Base-by-base conservation (phyloP, 2,113 vertebrate species). In the Bos taurus region DNA sequence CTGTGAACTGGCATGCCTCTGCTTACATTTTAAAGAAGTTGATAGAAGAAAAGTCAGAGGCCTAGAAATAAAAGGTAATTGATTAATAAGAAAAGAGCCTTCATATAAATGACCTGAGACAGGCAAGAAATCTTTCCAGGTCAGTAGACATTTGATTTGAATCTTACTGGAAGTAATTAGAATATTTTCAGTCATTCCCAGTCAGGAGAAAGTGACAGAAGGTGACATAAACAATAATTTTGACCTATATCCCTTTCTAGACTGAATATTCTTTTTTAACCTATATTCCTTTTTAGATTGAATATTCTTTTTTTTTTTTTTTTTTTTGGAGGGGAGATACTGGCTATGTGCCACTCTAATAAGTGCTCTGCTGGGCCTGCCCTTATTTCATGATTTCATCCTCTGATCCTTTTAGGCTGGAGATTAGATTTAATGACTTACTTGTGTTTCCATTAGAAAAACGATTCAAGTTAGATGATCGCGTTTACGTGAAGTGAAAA, bases 381-480 rank as follows among this genome's bases (percentile, higher is more conserved):
- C 13, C 13, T 3, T 36, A 26, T 83, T 88, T 88, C 7, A 33
- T 84, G 46, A 56, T 26, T 40, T 25, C 62, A 88, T 54, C 30
- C 33, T 40, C 23, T 74, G n/a, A 28, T 80, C 28, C 56, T 59
- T 80, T 52, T 11, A 62, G 54, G n/a, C 52, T 36, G 17, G 23
- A 88, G 62, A 83, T 30, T 6, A 30, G 21, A 60, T 87, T 91
- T 91, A 26, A 46, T 71, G 11, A 36, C n/a, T 91, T 26, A 23
- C 74, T 56, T 83, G 59, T 48, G 30, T 89, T 92, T 83, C 46
- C 62, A 67, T 56, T 56, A 84, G 36, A 28, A 91, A 88, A 94
- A 46, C 3, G 15, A 62, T 60, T 43, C 33, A 77, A 40, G 62
- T 85, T 84, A 67, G 11, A 28, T 59, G 28, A 36, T 10, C 46